Percentiles rank a stretch among this genome's conserved stretches.
These are phyloP conservation scores for Agapornis canus DNA, from an alignment of 2,797 vertebrate genomes.

Conservation along the genomic window DNA sequence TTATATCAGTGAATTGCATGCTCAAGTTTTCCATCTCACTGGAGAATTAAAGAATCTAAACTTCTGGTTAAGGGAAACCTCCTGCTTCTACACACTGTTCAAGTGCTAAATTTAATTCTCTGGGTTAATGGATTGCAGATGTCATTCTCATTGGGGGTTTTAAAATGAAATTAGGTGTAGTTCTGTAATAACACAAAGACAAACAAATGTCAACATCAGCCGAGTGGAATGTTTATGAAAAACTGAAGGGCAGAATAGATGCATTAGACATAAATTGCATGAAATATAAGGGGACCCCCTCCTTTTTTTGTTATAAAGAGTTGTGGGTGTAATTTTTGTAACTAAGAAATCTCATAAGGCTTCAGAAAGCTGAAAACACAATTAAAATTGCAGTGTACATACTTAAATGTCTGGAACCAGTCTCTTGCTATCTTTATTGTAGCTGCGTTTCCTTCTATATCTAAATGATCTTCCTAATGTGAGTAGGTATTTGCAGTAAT, in stretches of 20 bases:
- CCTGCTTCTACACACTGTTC: slow-evolving; percentile 54
- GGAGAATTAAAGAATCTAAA: slow-evolving; percentile 71
- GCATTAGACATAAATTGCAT: background rate
- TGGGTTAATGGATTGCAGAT: slow-evolving; percentile 69
- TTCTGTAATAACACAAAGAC: slow-evolving; percentile 60
- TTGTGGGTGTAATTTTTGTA: background rate
- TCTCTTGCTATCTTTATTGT: background rate
- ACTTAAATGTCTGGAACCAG: background rate
- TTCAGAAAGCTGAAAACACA: background rate
- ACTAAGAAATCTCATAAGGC: background rate
- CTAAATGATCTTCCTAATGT: background rate
- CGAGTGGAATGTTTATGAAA: slow-evolving; percentile 48
- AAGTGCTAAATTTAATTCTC: slow-evolving; percentile 73
- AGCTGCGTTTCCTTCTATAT: background rate
- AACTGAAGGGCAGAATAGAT: slow-evolving; percentile 31
- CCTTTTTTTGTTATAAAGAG: background rate
- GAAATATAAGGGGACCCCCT: background rate
- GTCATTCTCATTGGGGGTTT: slow-evolving; percentile 64
- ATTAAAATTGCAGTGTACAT: background rate
- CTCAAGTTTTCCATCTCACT: slow-evolving; percentile 62
- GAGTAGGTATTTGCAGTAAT: background rate
- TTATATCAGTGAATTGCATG: slow-evolving; percentile 44
- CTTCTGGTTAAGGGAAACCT: slow-evolving; percentile 67
- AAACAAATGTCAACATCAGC: slow-evolving; percentile 67
- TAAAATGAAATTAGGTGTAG: slow-evolving; percentile 67